phyloP scores from a whole-genome alignment of 2,888 invertebrate genomes.

The Cephus pulcher region DNA sequence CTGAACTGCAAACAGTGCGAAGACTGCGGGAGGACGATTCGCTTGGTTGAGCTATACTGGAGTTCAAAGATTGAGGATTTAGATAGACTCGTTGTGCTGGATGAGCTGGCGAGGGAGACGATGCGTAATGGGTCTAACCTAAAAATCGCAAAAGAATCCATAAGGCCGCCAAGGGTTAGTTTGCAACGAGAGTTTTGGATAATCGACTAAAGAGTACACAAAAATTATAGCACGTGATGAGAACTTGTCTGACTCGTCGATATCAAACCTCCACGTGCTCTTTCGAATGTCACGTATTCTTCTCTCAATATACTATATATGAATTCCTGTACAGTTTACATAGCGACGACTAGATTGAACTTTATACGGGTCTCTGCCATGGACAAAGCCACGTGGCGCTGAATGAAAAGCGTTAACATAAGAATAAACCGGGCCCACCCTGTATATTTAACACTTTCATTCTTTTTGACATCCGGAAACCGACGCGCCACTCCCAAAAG shows the following conservation, averaged over 20 bases:
- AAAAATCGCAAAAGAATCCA: neutral
- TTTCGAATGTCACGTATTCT: neutral
- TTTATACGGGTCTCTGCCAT: neutral
- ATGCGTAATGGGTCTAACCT: constrained; percentile 32
- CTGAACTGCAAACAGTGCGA: constrained; percentile 13
- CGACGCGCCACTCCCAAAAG: neutral
- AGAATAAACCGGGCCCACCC: neutral
- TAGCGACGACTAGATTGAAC: neutral
- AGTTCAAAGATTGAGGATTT: constrained; percentile 42
- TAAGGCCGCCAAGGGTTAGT: no score
- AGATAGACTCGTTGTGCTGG: constrained; percentile 32
- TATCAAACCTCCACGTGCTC: no score
- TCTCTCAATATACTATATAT: neutral
- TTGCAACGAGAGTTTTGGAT: no score
- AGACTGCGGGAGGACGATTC: neutral
- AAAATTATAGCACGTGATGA: neutral
- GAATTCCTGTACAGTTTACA: neutral
- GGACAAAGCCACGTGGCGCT: neutral
- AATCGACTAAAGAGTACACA: neutral
- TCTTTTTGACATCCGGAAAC: neutral
- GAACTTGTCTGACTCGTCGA: no score
- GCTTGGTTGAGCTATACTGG: constrained; percentile 19
- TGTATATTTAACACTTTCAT: neutral
- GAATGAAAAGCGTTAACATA: neutral
- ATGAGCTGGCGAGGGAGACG: constrained; percentile 36